These are phyloP conservation scores for Accipiter minullus DNA, from an alignment of 2,797 vertebrate genomes.

Conservation along the genomic window DNA sequence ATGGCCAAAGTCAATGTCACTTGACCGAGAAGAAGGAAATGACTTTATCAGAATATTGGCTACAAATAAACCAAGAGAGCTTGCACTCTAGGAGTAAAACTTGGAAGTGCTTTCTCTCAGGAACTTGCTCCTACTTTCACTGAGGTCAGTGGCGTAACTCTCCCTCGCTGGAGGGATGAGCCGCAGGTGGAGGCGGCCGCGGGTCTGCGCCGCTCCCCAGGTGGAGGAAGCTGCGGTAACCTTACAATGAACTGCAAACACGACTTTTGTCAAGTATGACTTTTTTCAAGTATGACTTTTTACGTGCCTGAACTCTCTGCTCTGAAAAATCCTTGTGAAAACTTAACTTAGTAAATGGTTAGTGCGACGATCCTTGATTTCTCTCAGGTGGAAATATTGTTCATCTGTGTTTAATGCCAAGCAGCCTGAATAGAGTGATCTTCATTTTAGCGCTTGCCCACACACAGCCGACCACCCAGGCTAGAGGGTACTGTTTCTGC, in stretches of 20 bases:
- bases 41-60: background rate
- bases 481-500: background rate
- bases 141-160: background rate
- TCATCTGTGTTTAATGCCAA: background rate
- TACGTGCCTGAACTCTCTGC: background rate
- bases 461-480: background rate
- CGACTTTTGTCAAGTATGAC: background rate
- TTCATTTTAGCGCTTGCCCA: background rate
- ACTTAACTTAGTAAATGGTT: background rate
- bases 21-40: background rate
- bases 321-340: background rate
- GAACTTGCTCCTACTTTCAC: slow-evolving; percentile 24
- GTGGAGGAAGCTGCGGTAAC: background rate
- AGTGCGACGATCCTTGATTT: background rate
- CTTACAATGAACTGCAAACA: background rate
- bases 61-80: background rate
- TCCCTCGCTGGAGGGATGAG: background rate
- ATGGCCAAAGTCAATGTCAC: background rate
- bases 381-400: background rate
- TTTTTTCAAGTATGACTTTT: background rate
- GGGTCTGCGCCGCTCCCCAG: background rate
- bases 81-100: slow-evolving; percentile 30
- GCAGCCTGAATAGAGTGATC: background rate
- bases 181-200: background rate
- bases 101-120: slow-evolving; percentile 23